Evolutionary conservation across 1,140 invertebrate species (phyloP).

Genomic region (Cotesia chilonis): DNA sequence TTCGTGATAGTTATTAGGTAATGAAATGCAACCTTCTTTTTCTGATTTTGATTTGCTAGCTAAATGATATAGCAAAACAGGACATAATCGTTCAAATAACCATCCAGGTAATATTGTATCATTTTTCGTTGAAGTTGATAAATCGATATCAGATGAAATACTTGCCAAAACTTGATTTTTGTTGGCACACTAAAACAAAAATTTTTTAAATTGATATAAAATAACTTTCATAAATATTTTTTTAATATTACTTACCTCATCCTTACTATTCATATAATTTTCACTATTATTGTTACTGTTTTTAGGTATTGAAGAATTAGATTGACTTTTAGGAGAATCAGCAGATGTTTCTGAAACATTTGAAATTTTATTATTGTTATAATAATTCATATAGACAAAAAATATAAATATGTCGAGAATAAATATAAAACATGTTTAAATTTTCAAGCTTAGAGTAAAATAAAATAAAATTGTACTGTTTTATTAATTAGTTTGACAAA

Average conservation of each 20-base stretch:
- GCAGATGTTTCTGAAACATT: not conserved
- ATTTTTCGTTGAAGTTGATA: conserved; percentile 42
- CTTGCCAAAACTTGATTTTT: conserved; percentile 57
- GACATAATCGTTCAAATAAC: conserved; percentile 69
- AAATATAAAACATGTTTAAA: too few relatives aligned
- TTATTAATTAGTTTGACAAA: too few relatives aligned
- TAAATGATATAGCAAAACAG: conserved; percentile 73
- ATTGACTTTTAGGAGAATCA: conserved; percentile 11
- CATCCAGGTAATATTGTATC: conserved; percentile 53
- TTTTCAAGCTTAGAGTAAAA: too few relatives aligned
- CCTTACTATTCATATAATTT: too few relatives aligned
- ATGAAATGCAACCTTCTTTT: conserved; percentile 67
- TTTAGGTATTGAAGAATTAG: not conserved
- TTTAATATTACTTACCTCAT: not conserved
- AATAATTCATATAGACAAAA: not conserved
- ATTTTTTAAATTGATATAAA: not conserved
- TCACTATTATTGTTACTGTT: conserved; percentile 1
- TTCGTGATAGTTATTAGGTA: conserved; percentile 47
- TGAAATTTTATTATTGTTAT: conserved; percentile 1
- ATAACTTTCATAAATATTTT: not conserved
- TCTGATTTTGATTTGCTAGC: conserved; percentile 65
- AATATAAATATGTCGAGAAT: not conserved
- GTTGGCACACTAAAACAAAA: conserved; percentile 56
- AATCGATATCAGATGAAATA: conserved; percentile 50
- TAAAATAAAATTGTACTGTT: too few relatives aligned